Conservation (phyloP, 2,888 invertebrate genomes). For the Meiosimyza platycephala region DNA sequence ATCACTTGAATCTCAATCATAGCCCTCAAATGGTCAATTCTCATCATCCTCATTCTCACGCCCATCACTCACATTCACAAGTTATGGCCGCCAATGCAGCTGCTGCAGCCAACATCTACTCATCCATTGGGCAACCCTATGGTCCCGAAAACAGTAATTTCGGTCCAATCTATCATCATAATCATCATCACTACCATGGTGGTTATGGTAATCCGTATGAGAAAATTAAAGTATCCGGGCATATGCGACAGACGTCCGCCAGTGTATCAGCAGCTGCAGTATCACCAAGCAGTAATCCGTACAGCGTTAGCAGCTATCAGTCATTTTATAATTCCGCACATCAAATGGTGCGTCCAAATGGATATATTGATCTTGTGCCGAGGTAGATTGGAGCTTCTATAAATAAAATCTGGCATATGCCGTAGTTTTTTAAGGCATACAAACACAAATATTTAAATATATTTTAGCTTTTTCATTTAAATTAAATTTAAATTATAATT, state of each 20-base stretch:
- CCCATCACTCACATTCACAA: slow-evolving; percentile 47
- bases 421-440: no score
- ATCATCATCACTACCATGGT: slow-evolving; percentile 57
- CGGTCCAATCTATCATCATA: slow-evolving; percentile 67
- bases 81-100: slow-evolving; percentile 47
- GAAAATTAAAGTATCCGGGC: slow-evolving; percentile 62
- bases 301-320: slow-evolving; percentile 64
- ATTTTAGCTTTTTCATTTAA: neutral
- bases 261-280: slow-evolving; percentile 37
- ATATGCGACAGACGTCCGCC: slow-evolving; percentile 45
- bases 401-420: no score
- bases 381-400: slow-evolving; percentile 51
- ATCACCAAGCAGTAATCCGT: slow-evolving; percentile 52
- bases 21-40: neutral
- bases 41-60: slow-evolving; percentile 33
- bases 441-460: slow-evolving; percentile 19
- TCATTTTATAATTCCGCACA: slow-evolving; percentile 62
- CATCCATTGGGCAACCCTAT: slow-evolving; percentile 64
- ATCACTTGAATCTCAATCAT: slow-evolving; percentile 46
- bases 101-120: slow-evolving; percentile 60
- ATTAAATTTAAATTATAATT: no score
- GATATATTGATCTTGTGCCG: slow-evolving; percentile 66
- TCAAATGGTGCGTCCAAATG: slow-evolving; percentile 64
- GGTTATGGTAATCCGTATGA: slow-evolving; percentile 65
- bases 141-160: slow-evolving; percentile 64